Evolutionary conservation across 1,140 invertebrate species (phyloP), one percentile per base, ranked within the genome.

Genomic region (Drosophila santomea): DNA sequence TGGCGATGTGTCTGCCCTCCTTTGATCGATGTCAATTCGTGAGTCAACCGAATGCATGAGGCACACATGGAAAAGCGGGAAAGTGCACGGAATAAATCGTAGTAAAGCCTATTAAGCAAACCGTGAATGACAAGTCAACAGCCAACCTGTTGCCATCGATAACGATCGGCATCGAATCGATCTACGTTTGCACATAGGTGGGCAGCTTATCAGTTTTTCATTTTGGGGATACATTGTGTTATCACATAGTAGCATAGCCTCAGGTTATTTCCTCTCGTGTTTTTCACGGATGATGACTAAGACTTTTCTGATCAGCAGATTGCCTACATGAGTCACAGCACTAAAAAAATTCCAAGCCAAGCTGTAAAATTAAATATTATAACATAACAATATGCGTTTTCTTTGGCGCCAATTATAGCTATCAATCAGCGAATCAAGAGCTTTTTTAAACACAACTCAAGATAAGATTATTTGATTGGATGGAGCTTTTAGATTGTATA

Each of bases 21-120:
- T 59, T 77, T 85, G 78, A 85, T 74, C 81, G 82, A 85, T 66
- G 83, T 88, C 83, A 88, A 88, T 88, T 84, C 56, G 67, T 83
- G 79, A 85, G 58, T 86, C 74, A 86, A 64, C 55, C 59, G 12
- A 39, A 74, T 56, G 11, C 35, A 60, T 41, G 39, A 32, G 52
- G 61, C 45, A 54, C 35, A 32, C 59, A 48, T 23, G 28, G 10
- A 25, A 39, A 50, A 35, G 39, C 15, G 52, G 14, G 38, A 15
- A 32, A 80, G 48, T 56, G 52, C 50, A 63, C 61, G 66, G 68
- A 47, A 61, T 55, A 55, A 73, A 43, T 63, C 57, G 55, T 56
- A 11, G 28, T 5, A 2, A 7, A 1, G 4, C 3, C 44, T 36
- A 69, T 71, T 72, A 48, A 39, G 45, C 59, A 74, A 56, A 51